Evolutionary conservation across 2,888 invertebrate species (phyloP).

Genomic region (Acanthosoma haemorrhoidale): DNA sequence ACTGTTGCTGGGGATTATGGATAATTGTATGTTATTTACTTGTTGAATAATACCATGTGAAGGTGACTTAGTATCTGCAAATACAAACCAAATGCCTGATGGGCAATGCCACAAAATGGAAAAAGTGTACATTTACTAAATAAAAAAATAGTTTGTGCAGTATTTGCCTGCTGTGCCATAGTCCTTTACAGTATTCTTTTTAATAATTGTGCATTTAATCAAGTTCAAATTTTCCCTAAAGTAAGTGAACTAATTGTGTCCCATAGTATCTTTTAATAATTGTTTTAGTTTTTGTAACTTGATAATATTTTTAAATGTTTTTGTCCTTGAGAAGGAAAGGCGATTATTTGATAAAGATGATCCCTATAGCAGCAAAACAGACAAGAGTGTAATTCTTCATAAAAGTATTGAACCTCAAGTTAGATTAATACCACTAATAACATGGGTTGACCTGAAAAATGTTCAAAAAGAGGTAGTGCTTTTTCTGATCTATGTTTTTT

Average conservation of each 20-base stretch:
- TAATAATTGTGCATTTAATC: slow-evolving; percentile 30
- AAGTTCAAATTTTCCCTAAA: slow-evolving; percentile 29
- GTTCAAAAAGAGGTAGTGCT: not conserved
- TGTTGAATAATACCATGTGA: too few relatives aligned
- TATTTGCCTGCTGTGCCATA: slow-evolving; percentile 22
- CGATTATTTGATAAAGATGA: not conserved
- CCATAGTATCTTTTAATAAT: not conserved
- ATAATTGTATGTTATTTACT: too few relatives aligned
- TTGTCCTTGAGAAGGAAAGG: not conserved
- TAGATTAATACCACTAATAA: slow-evolving; percentile 30
- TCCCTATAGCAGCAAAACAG: not conserved
- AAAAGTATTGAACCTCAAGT: slow-evolving; percentile 23
- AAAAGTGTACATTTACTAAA: slow-evolving; percentile 21
- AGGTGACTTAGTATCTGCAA: too few relatives aligned
- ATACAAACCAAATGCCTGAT: too few relatives aligned
- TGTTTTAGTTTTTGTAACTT: not conserved
- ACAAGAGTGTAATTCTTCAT: not conserved
- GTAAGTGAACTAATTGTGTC: slow-evolving; percentile 13
- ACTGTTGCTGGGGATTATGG: too few relatives aligned
- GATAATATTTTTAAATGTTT: not conserved
- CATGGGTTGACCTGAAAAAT: slow-evolving; percentile 7
- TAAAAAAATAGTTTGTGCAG: not conserved
- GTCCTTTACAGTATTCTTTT: slow-evolving; percentile 31
- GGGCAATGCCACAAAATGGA: slow-evolving; percentile 31
- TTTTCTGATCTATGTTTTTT: not conserved